phyloP scores from a whole-genome alignment of 1,140 invertebrate genomes.

The Drosophila navojoa region DNA sequence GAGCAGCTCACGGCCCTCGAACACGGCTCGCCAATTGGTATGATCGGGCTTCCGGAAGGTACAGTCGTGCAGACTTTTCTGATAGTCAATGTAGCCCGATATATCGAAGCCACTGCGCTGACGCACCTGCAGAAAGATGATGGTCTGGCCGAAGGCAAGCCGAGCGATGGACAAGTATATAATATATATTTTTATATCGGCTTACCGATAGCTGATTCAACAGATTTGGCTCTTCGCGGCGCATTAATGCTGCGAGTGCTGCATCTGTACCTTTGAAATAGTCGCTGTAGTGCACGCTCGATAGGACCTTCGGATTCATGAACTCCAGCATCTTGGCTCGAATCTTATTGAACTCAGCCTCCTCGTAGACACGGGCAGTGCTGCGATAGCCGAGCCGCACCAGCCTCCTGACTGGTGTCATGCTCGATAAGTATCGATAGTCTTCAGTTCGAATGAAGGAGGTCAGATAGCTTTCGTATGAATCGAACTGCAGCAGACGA shows the following conservation, averaged over 20 bases:
- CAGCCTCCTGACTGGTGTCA: neutral
- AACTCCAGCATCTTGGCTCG: neutral
- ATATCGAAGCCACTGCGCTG: constrained; percentile 28
- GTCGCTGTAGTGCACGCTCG: neutral
- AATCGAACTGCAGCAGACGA: neutral
- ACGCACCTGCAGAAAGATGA: constrained; percentile 33
- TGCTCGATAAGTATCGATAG: constrained; percentile 7
- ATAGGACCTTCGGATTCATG: constrained; percentile 11
- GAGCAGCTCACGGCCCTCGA: constrained; percentile 19
- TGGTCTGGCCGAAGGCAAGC: constrained; percentile 17
- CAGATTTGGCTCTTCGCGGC: constrained; percentile 24
- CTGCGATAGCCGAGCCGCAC: constrained; percentile 28
- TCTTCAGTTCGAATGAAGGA: constrained; percentile 17
- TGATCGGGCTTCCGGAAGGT: neutral
- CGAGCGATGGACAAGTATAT: neutral
- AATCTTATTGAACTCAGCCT: constrained; percentile 6
- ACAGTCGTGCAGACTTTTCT: constrained; percentile 25
- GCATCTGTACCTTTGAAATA: constrained; percentile 14
- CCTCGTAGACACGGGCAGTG: constrained; percentile 14
- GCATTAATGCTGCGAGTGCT: neutral
- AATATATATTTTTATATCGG: neutral
- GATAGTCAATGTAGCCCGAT: constrained; percentile 34
- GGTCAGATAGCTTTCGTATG: constrained; percentile 15
- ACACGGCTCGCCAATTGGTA: constrained; percentile 32
- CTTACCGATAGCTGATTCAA: constrained; percentile 9